These are phyloP conservation scores for Nemopilema nomurai DNA, from an alignment of 30 jellyfish, hydroid and myxozoan species.

Conservation along the genomic window DNA sequence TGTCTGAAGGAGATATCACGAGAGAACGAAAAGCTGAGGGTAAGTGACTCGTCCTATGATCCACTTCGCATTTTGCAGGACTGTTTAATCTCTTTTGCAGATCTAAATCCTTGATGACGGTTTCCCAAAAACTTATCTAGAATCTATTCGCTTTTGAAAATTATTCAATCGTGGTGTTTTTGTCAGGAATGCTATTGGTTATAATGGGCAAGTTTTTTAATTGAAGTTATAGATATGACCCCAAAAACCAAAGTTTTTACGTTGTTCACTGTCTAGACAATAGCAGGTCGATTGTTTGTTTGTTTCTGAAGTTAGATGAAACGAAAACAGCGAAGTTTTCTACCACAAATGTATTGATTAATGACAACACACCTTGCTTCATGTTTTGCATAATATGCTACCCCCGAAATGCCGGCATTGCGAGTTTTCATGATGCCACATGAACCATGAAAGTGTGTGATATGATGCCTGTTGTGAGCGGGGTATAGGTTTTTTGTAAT, in stretches of 20 bases:
- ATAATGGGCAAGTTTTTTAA: neutral
- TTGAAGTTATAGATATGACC: neutral
- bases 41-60: neutral
- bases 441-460: too few species aligned
- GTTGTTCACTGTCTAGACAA: neutral
- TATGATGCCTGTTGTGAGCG: too few species aligned
- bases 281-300: neutral
- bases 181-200: neutral
- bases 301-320: neutral
- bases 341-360: neutral
- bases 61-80: neutral
- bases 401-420: too few species aligned
- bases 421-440: too few species aligned
- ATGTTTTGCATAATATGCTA: neutral
- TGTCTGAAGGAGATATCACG: conserved; percentile 45
- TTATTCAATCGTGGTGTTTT: neutral
- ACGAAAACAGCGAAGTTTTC: neutral
- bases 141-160: neutral
- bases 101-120: neutral
- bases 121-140: neutral
- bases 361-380: neutral
- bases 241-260: neutral
- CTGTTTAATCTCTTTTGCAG: neutral
- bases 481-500: too few species aligned
- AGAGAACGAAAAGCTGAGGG: conserved; percentile 37